Evolutionary conservation across 2,113 vertebrate species (phyloP), one percentile per base, ranked within the genome.

Genomic region (Eubucco bourcierii): DNA sequence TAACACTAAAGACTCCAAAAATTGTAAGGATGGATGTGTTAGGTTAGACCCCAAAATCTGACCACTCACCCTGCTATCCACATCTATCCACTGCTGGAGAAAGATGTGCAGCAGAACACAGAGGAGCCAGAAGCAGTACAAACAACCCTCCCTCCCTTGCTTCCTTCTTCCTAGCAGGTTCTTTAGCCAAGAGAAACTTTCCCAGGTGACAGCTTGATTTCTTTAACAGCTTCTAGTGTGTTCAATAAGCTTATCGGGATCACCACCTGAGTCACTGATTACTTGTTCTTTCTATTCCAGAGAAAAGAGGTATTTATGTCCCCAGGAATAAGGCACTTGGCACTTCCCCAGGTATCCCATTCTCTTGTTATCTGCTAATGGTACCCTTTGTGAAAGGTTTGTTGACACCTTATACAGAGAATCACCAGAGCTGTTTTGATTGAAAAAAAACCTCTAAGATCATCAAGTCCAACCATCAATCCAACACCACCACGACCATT

Each of bases 381-480:
- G 90, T 77, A 90, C 52, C 34, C 46, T n/a, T 28, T 5, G 21
- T 31, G 41, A 67, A 61, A 34, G 10, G 7, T 86, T 72, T 78
- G 28, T 33, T 3, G 7, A 63, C 24, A 37, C 1, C 0, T 33
- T 71, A 15, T 0, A 0, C 2, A 5, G 37, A 60, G 70, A 58
- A 46, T 46, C 46, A 46, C 16, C 46, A 46, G 17, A 46, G 46
- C 16, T 46, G 46, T 46, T 46, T 46, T 19, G 46, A 8, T 17
- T 46, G 46, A 18, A 19, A 46, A 16, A 16, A 46, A 19, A 19
- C 46, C 46, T 46, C 46, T 46, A 46, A 46, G 17, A 46, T 19
- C 46, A 46, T 46, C 46, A 46, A 46, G 46, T 46, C 46, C 46
- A 46, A 46, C 46, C 18, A 46, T 46, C 41, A 41, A 41, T 15